Evolutionary conservation across 2,888 invertebrate genomes (phyloP), one percentile per base, ranked within the genome.

Genomic region (Lamproptera curius): DNA sequence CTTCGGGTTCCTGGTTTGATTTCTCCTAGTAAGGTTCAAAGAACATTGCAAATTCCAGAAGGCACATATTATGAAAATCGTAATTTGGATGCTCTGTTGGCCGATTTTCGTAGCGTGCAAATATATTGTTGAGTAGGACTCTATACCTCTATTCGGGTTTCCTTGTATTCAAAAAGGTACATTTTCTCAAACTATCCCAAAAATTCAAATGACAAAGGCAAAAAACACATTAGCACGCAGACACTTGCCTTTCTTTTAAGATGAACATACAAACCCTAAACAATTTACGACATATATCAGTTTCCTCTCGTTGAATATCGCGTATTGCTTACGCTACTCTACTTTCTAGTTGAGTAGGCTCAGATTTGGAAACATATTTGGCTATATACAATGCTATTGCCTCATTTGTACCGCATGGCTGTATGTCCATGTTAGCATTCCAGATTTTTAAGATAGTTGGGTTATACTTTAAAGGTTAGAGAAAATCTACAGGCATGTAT

Each of bases 391-490:
- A 69, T 0, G 67, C 59, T 0, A 70, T 58, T 11, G 65, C 59
- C 2, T 57, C 56, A 46, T 59, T 60, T 40, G 56, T 35, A 5
- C 62, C 61, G 42, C 61, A 63, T 23, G 61, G 59, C 41, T 63
- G 61, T 6, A 62, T 56, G 39, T 61, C 61, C 46, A 70, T 70
- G 34, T 70, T 67, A 4, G 53, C 69, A 35, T 54, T 20, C 64
- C 62, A 67, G 28, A 67, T 2, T 5, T 42, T 43, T 13, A 64
- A 16, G 15, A 65, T 37, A 16, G 16, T 37, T 16, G 58, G 15
- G 51, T 62, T 66, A 42, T 68, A 67, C 51, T 66, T 70, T n/a
- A n/a, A n/a, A n/a, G n/a, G n/a, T n/a, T n/a, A n/a, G n/a, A n/a
- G n/a, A n/a, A n/a, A n/a, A n/a, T n/a, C n/a, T n/a, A n/a, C n/a